Conservation (phyloP, 2,113 vertebrate species). For the Anarhynchus alexandrinus region DNA sequence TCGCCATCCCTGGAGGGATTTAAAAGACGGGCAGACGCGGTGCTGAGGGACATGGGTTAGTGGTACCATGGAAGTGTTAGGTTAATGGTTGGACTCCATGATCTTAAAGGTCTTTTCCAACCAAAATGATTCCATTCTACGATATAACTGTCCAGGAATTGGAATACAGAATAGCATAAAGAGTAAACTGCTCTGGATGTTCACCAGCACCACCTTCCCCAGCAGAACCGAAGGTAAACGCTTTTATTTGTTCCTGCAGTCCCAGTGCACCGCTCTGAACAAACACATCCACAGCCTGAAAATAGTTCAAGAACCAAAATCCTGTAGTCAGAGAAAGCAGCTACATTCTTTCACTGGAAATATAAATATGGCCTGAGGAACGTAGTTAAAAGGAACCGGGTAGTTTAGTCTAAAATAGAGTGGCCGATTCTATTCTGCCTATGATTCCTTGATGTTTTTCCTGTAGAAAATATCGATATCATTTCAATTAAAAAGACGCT, state of each 20-base stretch:
- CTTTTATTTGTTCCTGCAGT: no score
- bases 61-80: neutral
- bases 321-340: neutral
- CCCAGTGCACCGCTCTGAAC: neutral
- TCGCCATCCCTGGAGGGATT: neutral
- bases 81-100: rapidly evolving
- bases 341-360: neutral
- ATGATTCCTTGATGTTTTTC: neutral
- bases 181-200: neutral
- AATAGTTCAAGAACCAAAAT: neutral
- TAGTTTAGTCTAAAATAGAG: neutral
- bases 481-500: neutral
- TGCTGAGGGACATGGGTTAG: neutral
- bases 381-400: neutral
- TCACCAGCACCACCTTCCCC: neutral
- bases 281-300: rapidly evolving
- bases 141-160: neutral
- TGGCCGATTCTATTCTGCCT: neutral
- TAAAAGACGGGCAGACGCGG: rapidly evolving
- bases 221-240: neutral
- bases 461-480: neutral
- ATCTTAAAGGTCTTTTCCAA: neutral
- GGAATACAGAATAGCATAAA: neutral
- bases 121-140: neutral
- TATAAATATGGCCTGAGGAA: neutral